Percentiles rank a stretch among this genome's conserved stretches.
These are phyloP conservation scores for Aplocera efformata DNA, from an alignment of 2,888 invertebrate species.

Conservation along the genomic window DNA sequence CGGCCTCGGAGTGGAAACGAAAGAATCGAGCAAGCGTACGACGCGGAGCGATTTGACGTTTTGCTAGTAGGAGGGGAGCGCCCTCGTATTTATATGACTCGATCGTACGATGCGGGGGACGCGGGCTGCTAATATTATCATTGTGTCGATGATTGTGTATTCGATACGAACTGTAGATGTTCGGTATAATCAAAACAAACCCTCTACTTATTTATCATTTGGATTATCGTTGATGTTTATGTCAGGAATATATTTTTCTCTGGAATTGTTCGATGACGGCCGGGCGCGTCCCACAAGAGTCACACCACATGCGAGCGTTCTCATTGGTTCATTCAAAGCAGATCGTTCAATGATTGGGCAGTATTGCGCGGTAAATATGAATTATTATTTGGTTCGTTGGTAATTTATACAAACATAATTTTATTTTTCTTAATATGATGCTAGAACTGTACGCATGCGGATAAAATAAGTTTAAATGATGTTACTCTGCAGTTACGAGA, in stretches of 20 bases:
- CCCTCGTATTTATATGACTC: slow-evolving; percentile 68
- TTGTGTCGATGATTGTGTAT: slow-evolving; percentile 40
- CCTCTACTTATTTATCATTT: slow-evolving; percentile 27
- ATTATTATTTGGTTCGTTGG: slow-evolving; percentile 28
- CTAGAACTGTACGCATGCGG: too few relatives aligned
- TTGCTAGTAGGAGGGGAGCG: slow-evolving; percentile 68
- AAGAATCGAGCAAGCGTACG: slow-evolving; percentile 41
- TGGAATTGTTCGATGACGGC: slow-evolving; percentile 31
- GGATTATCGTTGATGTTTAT: slow-evolving; percentile 34
- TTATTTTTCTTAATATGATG: too few relatives aligned
- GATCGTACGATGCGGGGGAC: slow-evolving; percentile 75
- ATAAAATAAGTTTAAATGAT: too few relatives aligned
- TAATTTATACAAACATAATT: slow-evolving; percentile 4
- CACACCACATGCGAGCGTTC: slow-evolving; percentile 66
- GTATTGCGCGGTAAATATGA: slow-evolving; percentile 45
- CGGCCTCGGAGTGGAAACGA: slow-evolving; percentile 35
- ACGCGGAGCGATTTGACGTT: slow-evolving; percentile 65
- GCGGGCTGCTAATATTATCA: slow-evolving; percentile 59
- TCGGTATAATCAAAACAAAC: slow-evolving; percentile 25
- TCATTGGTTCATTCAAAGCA: slow-evolving; percentile 54
- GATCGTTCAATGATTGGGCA: slow-evolving; percentile 51
- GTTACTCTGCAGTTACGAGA: too few relatives aligned
- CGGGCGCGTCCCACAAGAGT: slow-evolving; percentile 66
- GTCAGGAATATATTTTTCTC: slow-evolving; percentile 40
- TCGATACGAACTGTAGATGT: slow-evolving; percentile 37